Evolutionary conservation across 2,113 vertebrate species (phyloP).

Genomic region (Neodontobutis hainanensis): DNA sequence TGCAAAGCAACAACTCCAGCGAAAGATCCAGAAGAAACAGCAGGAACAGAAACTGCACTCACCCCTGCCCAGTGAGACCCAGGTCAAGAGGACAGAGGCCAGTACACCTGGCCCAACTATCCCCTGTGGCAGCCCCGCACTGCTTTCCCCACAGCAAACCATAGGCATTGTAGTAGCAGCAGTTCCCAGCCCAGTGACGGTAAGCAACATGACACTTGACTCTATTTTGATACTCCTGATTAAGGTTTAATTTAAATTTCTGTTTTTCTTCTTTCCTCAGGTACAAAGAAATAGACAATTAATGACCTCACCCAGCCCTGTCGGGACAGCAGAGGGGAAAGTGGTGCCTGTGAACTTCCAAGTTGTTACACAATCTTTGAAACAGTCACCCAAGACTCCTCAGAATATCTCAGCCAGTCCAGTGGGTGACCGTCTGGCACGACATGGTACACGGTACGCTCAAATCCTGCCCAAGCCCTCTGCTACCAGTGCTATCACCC

Average conservation of each 20-base stretch:
- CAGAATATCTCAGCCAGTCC: conserved; percentile 94
- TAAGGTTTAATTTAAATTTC: conserved; percentile 27
- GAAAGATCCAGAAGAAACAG: conserved; percentile 99
- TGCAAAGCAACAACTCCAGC: conserved; percentile 97
- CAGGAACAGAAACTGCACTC: conserved; percentile 98
- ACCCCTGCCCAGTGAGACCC: conserved; percentile 88
- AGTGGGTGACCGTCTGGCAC: conserved; percentile 91
- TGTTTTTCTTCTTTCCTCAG: conserved; percentile 78
- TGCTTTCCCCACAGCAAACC: conserved; percentile 95
- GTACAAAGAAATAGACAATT: conserved; percentile 92
- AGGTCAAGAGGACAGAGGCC: conserved; percentile 86
- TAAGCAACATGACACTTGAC: conserved; percentile 56
- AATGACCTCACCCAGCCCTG: conserved; percentile 94
- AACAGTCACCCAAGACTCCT: conserved; percentile 93
- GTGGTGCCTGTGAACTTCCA: conserved; percentile 96
- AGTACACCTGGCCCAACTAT: conserved; percentile 81
- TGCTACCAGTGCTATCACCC: conserved; percentile 90
- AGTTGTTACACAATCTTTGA: conserved; percentile 93
- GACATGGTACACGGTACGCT: conserved; percentile 87
- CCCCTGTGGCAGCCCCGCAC: conserved; percentile 90
- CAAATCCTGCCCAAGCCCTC: conserved; percentile 98
- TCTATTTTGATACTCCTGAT: neutral
- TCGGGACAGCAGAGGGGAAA: conserved; percentile 90
- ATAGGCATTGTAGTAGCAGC: conserved; percentile 97
- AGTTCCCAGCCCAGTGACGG: conserved; percentile 96